Evolutionary conservation across 2,888 invertebrate genomes (phyloP).

Genomic region (Pseudococcus viburni): DNA sequence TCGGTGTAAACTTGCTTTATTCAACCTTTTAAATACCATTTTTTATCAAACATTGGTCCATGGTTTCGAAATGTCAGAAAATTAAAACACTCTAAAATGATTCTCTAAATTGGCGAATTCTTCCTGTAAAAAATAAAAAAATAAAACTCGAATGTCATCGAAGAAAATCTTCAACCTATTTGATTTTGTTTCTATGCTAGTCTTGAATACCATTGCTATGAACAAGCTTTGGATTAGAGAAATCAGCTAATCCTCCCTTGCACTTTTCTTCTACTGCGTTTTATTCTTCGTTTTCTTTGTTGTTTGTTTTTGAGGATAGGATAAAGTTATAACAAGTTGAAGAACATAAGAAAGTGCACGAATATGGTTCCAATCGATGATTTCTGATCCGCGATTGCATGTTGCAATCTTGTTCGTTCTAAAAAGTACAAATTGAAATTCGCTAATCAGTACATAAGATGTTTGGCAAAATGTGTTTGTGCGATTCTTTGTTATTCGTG

Average conservation of each 20-base stretch:
- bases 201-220: background rate
- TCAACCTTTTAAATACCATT: too few species aligned
- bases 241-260: background rate
- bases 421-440: background rate
- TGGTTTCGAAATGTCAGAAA: too few species aligned
- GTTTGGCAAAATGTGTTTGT: background rate
- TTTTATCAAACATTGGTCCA: too few species aligned
- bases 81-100: too few species aligned
- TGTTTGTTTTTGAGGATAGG: constrained; percentile 34
- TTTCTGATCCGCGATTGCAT: constrained; percentile 37
- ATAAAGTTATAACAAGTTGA: constrained; percentile 24
- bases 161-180: too few species aligned
- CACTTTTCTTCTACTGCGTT: constrained; percentile 28
- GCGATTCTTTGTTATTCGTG: constrained; percentile 23
- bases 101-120: too few species aligned
- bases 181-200: too few species aligned
- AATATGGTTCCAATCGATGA: background rate
- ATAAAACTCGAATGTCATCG: too few species aligned
- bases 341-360: constrained; percentile 25
- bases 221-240: background rate
- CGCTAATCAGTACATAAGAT: background rate
- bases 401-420: constrained; percentile 10
- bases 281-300: constrained; percentile 39
- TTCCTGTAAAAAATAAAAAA: too few species aligned
- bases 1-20: too few species aligned